Base-by-base conservation (phyloP, 2,888 invertebrate species). In the Parnassius apollo region DNA sequence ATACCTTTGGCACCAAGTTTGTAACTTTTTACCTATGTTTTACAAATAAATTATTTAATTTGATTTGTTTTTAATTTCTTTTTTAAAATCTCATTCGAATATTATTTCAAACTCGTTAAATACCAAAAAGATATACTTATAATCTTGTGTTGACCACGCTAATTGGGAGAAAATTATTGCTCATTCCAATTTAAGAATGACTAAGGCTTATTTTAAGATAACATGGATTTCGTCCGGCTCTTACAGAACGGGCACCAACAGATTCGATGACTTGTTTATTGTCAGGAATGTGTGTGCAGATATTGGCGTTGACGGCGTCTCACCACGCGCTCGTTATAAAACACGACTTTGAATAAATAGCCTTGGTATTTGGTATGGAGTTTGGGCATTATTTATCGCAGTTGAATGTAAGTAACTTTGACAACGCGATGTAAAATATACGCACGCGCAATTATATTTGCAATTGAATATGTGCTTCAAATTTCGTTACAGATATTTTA, bases 191-290 rank as follows among this genome's bases (percentile, higher is more conserved):
- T 63, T 54, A 52, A 56, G 59, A 56, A 58, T 63, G 63, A 63
- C n/a, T 59, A 63, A 63, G 56, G 63, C 63, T 63, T 63, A 63
- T 59, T 63, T 63, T 52, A 56, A 56, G 59, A 63, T 56, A 63
- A 59, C 63, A 48, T 55, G 63, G 63, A 59, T 63, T 63, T 51
- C 42, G 51, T 51, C 56, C 51, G 63, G 63, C 63, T 63, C 63
- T 59, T 48, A 56, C 42, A 44, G 51, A 59, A 63, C 59, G 59
- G 63, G 63, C 63, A 59, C 63, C 63, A 42, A 63, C 63, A 45
- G 59, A 63, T 63, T 63, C 63, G 63, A 63, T 59, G 63, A 63
- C 50, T 63, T 63, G 63, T 63, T 63, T 63, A 63, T 63, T 63
- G 63, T 63, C 22, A 56, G 63, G 59, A 63, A 63, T 63, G 63